Base-by-base conservation (phyloP, 2,797 vertebrate genomes). In the Sandelia bainsii region DNA sequence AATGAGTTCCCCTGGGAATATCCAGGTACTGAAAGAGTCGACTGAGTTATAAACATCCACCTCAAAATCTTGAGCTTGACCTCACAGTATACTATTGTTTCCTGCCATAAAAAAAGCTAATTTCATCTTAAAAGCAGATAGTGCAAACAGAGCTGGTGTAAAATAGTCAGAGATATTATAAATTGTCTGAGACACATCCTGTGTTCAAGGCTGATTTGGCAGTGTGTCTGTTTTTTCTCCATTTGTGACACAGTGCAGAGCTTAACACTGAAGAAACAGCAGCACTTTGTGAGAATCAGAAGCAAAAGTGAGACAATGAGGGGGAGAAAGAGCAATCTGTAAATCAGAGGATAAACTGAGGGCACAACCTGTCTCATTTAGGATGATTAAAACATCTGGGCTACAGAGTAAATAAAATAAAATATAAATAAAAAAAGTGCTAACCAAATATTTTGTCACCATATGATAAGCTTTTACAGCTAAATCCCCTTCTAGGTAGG, bases 1-100 rank as follows among this genome's bases (percentile, higher is more conserved):
- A 65, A 72, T 57, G 63, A 46, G 57, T 52, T 68, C 80, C 75
- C 79, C 32, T 23, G 84, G 69, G 70, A 77, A 69, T 83, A 34
- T 37, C 39, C 17, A 20, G 25, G 45, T 48, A 56, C 67, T 75
- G 23, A 66, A 0, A 63, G 65, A 34, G 39, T 46, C 39, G 56
- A 75, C 27, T 58, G 50, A 80, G 75, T 77, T 0, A 20, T 50
- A 75, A 72, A 59, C 59, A 69, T 53, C 64, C 25, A 25, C 58
- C 46, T 37, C 8, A 51, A 62, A 54, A 19, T 51, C 13, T 34
- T 58, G 34, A 65, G 16, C 40, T n/a, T 14, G 9, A 20, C n/a
- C 20, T 61, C 9, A 60, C 29, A 56, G 17, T 56, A 27, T 10
- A 1, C 12, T 32, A 19, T 44, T 51, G 23, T 44, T 44, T 54